phyloP scores from a whole-genome alignment of 2,113 vertebrate genomes.

The Lethenteron reissneri region DNA sequence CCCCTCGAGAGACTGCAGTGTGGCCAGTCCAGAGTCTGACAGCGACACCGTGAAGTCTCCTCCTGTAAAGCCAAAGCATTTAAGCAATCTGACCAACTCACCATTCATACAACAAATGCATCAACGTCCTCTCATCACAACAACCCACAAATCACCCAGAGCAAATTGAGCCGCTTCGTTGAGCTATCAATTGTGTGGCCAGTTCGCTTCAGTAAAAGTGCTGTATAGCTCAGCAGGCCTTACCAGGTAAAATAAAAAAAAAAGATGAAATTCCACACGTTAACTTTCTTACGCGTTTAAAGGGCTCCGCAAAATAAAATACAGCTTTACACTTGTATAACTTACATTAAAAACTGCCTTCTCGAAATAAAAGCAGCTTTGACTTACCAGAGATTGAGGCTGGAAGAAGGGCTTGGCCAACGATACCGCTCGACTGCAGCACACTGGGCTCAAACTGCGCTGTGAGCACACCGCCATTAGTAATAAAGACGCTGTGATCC shows the following conservation, averaged over 20 bases:
- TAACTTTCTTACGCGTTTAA: too few relatives aligned
- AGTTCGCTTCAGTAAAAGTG: too few relatives aligned
- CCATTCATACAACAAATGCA: neutral
- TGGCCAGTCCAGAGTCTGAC: slow-evolving; percentile 60
- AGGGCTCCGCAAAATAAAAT: too few relatives aligned
- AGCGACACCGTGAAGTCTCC: slow-evolving; percentile 87
- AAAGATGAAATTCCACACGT: too few relatives aligned
- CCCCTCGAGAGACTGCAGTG: slow-evolving; percentile 39
- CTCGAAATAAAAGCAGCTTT: too few relatives aligned
- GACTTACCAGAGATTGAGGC: slow-evolving; percentile 65
- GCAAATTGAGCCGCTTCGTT: too few relatives aligned
- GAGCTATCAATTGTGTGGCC: too few relatives aligned
- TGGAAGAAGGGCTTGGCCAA: slow-evolving; percentile 71
- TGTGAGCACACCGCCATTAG: slow-evolving; percentile 49
- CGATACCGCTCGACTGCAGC: slow-evolving; percentile 47
- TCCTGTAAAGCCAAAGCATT: slow-evolving; percentile 22
- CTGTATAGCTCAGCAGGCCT: too few relatives aligned
- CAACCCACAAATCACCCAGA: too few relatives aligned
- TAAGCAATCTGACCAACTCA: slow-evolving; percentile 5
- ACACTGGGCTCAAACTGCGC: slow-evolving; percentile 64
- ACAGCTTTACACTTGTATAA: too few relatives aligned
- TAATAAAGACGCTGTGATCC: slow-evolving; percentile 64
- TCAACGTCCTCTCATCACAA: slow-evolving; percentile 3
- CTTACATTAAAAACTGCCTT: too few relatives aligned
- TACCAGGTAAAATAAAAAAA: too few relatives aligned